These are phyloP conservation scores for Bufo gargarizans DNA, from an alignment of 2,113 vertebrate species.

Conservation along the genomic window DNA sequence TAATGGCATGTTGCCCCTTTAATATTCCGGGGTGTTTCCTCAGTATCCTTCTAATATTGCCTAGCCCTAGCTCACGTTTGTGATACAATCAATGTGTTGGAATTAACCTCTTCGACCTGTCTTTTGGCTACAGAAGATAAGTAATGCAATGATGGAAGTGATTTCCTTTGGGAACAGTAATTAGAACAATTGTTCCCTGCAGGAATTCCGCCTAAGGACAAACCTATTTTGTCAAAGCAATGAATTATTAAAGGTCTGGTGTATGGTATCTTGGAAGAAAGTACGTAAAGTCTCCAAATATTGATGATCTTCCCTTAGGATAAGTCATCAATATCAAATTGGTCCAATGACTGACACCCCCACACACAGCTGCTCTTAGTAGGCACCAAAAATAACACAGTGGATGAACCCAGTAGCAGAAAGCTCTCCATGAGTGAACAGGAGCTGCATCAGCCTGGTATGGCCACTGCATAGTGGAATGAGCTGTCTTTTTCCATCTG, in stretches of 20 bases:
- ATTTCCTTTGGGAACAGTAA: conserved; percentile 1
- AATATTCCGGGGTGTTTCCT: conserved; percentile 41
- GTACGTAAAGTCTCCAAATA: neutral
- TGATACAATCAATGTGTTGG: conserved; percentile 10
- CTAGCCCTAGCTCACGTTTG: neutral
- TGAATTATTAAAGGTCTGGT: neutral
- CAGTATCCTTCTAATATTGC: neutral
- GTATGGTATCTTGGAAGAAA: neutral
- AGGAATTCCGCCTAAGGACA: neutral
- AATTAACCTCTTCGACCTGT: conserved; percentile 46
- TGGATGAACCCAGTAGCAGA: too few species aligned
- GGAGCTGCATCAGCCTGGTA: too few species aligned
- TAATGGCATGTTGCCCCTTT: conserved; percentile 34
- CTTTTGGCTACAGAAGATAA: conserved; percentile 18
- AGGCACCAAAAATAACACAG: too few species aligned
- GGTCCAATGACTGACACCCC: too few species aligned
- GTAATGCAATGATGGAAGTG: neutral
- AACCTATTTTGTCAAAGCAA: neutral
- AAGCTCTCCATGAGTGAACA: too few species aligned
- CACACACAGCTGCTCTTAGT: too few species aligned
- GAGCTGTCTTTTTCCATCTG: too few species aligned
- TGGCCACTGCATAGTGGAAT: too few species aligned
- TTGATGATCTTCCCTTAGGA: too few species aligned
- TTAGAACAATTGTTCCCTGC: conserved; percentile 19
- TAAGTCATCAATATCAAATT: too few species aligned